A percentile compares a stretch with the other conserved stretches of the same genome.
These are phyloP conservation scores for Hyperoplus immaculatus DNA, from an alignment of 2,797 vertebrate genomes.

Conservation along the genomic window DNA sequence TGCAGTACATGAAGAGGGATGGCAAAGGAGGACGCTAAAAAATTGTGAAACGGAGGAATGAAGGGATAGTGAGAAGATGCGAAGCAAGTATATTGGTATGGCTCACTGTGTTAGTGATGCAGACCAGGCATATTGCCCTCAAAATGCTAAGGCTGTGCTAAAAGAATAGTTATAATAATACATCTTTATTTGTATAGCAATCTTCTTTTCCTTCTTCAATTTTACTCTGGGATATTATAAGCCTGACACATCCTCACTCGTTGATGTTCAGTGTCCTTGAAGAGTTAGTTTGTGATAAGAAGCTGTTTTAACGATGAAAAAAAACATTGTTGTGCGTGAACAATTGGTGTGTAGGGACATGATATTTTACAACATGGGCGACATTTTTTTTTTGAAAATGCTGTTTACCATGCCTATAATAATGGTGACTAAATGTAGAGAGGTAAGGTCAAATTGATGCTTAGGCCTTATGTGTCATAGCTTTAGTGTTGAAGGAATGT, in stretches of 20 bases:
- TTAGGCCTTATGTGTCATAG: background rate
- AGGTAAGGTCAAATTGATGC: background rate
- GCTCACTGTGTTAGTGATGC: constrained; percentile 54
- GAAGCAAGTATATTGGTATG: constrained; percentile 52
- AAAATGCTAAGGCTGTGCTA: constrained; percentile 39
- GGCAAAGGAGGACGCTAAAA: constrained; percentile 6
- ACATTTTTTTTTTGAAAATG: background rate
- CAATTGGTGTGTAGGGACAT: too few relatives aligned
- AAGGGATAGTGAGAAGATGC: constrained; percentile 32
- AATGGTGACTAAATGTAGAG: background rate
- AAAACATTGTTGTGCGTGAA: too few relatives aligned
- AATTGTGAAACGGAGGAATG: constrained; percentile 6
- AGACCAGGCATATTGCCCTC: constrained; percentile 55
- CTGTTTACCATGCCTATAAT: background rate
- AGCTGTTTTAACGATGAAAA: too few relatives aligned
- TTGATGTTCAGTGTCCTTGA: background rate
- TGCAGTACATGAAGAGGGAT: background rate
- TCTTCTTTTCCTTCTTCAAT: background rate
- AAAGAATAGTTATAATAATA: constrained; percentile 17
- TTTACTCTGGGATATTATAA: constrained; percentile 28
- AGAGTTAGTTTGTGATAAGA: background rate
- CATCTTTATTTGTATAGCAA: too few relatives aligned
- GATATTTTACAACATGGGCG: too few relatives aligned
- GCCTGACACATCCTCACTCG: constrained; percentile 26
- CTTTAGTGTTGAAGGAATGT: background rate